These are phyloP conservation scores for Vollenhovia emeryi DNA, from an alignment of 1,140 invertebrate genomes.

Conservation along the genomic window DNA sequence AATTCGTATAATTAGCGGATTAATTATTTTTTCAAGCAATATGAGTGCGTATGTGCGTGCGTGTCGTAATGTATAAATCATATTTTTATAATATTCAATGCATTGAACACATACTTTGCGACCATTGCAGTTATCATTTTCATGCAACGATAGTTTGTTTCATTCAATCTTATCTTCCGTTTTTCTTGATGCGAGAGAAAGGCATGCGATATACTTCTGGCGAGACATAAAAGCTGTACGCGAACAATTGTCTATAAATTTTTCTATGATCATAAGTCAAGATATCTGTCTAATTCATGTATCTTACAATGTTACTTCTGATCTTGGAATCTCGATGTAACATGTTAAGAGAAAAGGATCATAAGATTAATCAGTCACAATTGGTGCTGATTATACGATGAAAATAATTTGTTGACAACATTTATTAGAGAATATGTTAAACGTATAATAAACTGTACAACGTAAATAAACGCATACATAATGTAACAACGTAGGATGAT, in stretches of 20 bases:
- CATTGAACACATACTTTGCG: not conserved
- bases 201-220: not conserved
- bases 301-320: not conserved
- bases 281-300: not conserved
- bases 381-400: not conserved
- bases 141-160: not conserved
- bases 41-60: not conserved
- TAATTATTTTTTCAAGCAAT: not conserved
- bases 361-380: not conserved
- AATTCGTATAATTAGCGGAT: not conserved
- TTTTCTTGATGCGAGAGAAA: not conserved
- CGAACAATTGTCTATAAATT: not conserved
- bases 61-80: not conserved
- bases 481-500: conserved; percentile 32
- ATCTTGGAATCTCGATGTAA: not conserved
- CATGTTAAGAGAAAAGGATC: not conserved
- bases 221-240: not conserved
- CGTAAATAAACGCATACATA: conserved; percentile 37
- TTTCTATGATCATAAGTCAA: not conserved
- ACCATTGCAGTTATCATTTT: not conserved
- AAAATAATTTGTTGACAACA: conserved; percentile 60
- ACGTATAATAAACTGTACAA: conserved; percentile 54
- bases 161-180: not conserved
- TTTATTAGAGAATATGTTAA: conserved; percentile 71
- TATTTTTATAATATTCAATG: conserved; percentile 15